Percentiles rank a stretch among this genome's conserved stretches.
These are phyloP conservation scores for Elymnias hypermnestra DNA, from an alignment of 1,140 invertebrate genomes.

Conservation along the genomic window DNA sequence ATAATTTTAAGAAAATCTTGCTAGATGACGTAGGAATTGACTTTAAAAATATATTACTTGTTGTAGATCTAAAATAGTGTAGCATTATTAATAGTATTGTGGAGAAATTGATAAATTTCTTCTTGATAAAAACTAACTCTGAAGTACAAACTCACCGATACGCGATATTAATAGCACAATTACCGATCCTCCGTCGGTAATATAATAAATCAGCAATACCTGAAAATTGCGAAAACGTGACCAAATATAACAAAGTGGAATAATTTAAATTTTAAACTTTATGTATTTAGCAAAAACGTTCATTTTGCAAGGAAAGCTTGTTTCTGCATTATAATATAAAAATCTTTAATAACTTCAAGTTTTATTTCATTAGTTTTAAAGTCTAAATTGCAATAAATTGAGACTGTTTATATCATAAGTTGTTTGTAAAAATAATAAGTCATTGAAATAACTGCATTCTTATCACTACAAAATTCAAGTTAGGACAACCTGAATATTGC, in stretches of 20 bases:
- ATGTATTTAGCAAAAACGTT: not conserved
- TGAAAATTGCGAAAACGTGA: constrained; percentile 44
- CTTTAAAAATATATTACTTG: no score
- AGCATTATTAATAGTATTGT: no score
- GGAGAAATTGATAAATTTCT: no score
- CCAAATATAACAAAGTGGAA: not conserved
- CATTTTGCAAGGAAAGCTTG: not conserved
- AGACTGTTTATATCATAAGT: no score
- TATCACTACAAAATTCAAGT: constrained; percentile 1
- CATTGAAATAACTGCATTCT: constrained; percentile 1
- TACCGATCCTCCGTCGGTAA: constrained; percentile 15
- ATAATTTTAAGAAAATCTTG: no score
- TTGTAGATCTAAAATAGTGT: no score
- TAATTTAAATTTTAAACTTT: not conserved
- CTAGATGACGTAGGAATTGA: no score
- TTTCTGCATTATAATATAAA: not conserved
- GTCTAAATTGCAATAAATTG: not conserved
- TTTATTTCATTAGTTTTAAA: not conserved
- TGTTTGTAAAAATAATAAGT: no score
- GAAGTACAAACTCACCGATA: not conserved
- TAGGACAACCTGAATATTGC: not conserved
- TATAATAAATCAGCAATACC: constrained; percentile 36
- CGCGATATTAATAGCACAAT: constrained; percentile 19
- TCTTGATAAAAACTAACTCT: no score
- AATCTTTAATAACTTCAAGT: no score